Percentiles rank a stretch among this genome's conserved stretches.
phyloP scores from a whole-genome alignment of 2,113 vertebrate species.

The Eubucco bourcierii region DNA sequence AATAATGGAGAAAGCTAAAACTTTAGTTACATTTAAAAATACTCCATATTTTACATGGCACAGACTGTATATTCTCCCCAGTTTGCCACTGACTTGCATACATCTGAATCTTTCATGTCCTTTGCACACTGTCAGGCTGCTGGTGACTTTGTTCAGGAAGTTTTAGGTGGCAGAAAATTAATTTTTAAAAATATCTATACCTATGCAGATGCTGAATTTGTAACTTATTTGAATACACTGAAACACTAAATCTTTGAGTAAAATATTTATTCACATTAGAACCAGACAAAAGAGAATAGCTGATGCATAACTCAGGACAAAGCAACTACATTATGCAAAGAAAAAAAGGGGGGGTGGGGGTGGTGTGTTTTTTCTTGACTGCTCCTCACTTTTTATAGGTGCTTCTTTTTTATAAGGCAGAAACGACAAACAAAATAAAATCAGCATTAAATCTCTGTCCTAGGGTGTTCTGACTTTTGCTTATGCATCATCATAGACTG shows the following conservation, averaged over 20 bases:
- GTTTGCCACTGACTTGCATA: not conserved
- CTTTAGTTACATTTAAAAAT: not conserved
- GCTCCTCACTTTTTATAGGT: constrained; percentile 7
- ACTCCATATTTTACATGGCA: not conserved
- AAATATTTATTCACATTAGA: constrained; percentile 37
- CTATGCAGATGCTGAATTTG: constrained; percentile 8
- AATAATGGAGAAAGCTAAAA: not conserved
- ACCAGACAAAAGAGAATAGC: constrained; percentile 13
- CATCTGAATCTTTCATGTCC: not conserved
- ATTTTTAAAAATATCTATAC: not conserved
- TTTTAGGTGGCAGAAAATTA: constrained; percentile 12
- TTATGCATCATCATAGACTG: not conserved
- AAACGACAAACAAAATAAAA: constrained; percentile 32
- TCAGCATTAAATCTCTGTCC: constrained; percentile 2
- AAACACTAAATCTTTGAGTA: not conserved
- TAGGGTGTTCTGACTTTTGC: not conserved
- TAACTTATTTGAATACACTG: not conserved
- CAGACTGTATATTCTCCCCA: not conserved
- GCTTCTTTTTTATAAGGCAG: constrained; percentile 28
- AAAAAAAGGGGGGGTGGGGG: not conserved
- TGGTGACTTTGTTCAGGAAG: not conserved
- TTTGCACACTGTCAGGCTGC: not conserved
- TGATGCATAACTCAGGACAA: constrained; percentile 23
- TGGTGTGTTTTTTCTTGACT: not conserved
- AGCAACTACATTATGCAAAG: not conserved